A percentile compares a stretch with the other conserved stretches of the same genome.
Conservation (phyloP, 1,140 invertebrate genomes). For the Sycobia sp. region DNA sequence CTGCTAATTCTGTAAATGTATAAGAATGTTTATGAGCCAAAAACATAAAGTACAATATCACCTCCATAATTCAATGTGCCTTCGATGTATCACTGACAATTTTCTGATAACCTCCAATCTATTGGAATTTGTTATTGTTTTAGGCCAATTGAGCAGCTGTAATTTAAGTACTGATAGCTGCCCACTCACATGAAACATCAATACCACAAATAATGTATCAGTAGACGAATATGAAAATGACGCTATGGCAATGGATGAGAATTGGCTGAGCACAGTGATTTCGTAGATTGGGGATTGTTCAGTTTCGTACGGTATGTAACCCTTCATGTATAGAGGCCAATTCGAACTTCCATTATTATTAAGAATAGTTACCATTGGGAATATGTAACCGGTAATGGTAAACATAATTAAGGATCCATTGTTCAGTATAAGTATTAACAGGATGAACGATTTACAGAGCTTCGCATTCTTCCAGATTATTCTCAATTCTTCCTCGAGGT, state of each 20-base stretch:
- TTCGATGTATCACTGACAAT: background rate
- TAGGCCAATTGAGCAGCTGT: constrained; percentile 32
- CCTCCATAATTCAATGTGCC: constrained; percentile 22
- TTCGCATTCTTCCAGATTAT: constrained; percentile 6
- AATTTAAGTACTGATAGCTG: constrained; percentile 53
- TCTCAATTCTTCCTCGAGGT: constrained; percentile 1
- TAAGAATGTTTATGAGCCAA: too few species aligned
- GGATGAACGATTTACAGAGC: constrained; percentile 6
- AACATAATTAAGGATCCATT: too few species aligned
- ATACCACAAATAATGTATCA: constrained; percentile 54
- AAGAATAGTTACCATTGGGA: too few species aligned
- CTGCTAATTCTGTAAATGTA: too few species aligned
- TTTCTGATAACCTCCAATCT: background rate
- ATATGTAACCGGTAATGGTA: too few species aligned
- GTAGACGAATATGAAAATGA: constrained; percentile 54
- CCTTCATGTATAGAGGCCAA: constrained; percentile 21
- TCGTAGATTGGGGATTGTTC: constrained; percentile 58
- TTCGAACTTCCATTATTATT: background rate
- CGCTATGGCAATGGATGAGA: constrained; percentile 46
- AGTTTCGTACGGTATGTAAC: constrained; percentile 57
- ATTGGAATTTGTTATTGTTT: constrained; percentile 5
- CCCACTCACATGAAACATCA: constrained; percentile 59
- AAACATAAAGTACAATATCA: background rate
- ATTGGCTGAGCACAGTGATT: constrained; percentile 57
- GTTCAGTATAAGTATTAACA: too few species aligned